Evolutionary conservation across 2,113 vertebrate genomes (phyloP), one percentile per base, ranked within the genome.

Genomic region (Mesocricetus auratus): DNA sequence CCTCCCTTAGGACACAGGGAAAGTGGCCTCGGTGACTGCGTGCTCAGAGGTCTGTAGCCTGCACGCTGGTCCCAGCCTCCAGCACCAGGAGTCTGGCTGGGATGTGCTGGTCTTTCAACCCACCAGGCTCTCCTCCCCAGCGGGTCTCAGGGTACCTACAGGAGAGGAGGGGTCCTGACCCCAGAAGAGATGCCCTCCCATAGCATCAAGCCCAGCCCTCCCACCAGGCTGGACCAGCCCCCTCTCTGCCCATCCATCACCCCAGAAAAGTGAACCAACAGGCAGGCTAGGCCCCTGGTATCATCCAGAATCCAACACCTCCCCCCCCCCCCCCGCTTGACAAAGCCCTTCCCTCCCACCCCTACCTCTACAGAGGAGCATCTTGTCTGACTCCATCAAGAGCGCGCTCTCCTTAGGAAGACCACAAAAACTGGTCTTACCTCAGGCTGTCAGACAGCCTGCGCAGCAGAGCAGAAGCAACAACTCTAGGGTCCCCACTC

Each of bases 1-100:
- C 7, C n/a, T 22, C 17, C 31, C 56, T 33, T 1, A 10, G 21
- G 4, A 0, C 1, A 0, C 4, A 2, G 13, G 33, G 29, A 19
- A 1, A 4, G 12, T 24, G 21, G 2, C 29, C 3, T 16, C 4
- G 10, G 85, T 8, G 22, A 0, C 36, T n/a, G 33, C 39, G 7
- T 1, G 26, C 69, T 36, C 31, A 42, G 9, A 33, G 17, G 68
- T 42, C n/a, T 74, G 29, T 13, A 60, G 26, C 33, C 36, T 39
- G 33, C 33, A 5, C 3, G 68, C 36, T 39, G 12, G 31, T 53
- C 45, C 85, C 7, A 31, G 62, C 82, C n/a, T 26, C 50, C 24
- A 17, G 33, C 17, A 53, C n/a, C 26, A 58, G 86, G 88, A 36
- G 4, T 36, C 42, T 39, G n/a, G 42, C 31, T 15, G 45, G 56